Base-by-base conservation (phyloP, 1,140 invertebrate species). In the Scaptomyza graminum region DNA sequence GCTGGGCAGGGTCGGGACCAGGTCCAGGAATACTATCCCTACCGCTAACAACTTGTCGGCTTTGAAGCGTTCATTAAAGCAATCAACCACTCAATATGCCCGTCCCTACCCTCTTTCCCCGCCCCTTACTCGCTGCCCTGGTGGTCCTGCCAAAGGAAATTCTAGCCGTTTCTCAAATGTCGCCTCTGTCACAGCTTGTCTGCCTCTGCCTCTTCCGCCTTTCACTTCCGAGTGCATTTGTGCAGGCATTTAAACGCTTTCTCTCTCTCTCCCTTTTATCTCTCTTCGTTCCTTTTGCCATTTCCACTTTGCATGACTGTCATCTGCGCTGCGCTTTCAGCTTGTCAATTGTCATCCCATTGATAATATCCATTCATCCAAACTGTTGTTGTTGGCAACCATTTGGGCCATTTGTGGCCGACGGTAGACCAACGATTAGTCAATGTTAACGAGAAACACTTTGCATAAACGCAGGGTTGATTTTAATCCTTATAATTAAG, bases 1-100 rank as follows among this genome's bases (percentile, higher is more conserved):
- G 67, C 71, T 75, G 72, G 34, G 31, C 7, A 16, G 37, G 46
- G 43, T 25, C 34, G 43, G 52, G 59, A 49, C n/a, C 69, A n/a
- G 66, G n/a, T n/a, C 43, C 65, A 47, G 56, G 49, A 62, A 62
- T 77, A n/a, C n/a, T n/a, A 67, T 65, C 73, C 57, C 55, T 69
- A 68, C 61, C 37, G 63, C 76, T 66, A 78, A 78, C 76, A 78
- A 78, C 62, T 78, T 78, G 76, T 77, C 76, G 64, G 76, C 75
- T 68, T 74, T 78, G 69, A 78, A 64, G 70, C 76, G 72, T 78
- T 79, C 76, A 79, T 78, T 78, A 78, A 43, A 66, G 76, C 64
- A 79, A 79, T 79, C 75, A 79, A 74, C 43, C 70, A 78, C 75
- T 79, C 75, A 70, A 64, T 65, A 74, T 65, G 57, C 39, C 39